Conservation (phyloP, 2,888 invertebrate species). For the Noctua janthe region DNA sequence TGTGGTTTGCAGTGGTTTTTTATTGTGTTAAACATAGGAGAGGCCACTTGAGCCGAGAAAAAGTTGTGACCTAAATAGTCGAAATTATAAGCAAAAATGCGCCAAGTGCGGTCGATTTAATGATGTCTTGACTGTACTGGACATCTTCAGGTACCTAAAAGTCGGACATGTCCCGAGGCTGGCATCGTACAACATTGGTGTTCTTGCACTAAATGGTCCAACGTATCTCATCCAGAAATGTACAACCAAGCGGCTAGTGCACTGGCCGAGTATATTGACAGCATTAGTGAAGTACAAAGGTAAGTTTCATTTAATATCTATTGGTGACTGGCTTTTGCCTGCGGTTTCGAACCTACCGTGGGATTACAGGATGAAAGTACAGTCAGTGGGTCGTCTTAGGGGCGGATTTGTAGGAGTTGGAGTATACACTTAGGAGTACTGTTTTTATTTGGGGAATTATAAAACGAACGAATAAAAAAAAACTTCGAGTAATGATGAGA, state of each 20-base stretch:
- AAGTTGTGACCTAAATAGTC: too few relatives aligned
- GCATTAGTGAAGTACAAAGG: conserved; percentile 72
- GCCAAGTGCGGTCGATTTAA: background rate
- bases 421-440: too few relatives aligned
- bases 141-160: conserved; percentile 90
- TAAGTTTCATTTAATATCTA: background rate
- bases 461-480: too few relatives aligned
- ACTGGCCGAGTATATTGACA: conserved; percentile 90
- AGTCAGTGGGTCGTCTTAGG: too few relatives aligned
- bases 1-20: too few relatives aligned
- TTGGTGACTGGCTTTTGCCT: background rate
- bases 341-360: background rate
- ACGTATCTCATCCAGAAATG: conserved; percentile 88
- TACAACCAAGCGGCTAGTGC: conserved; percentile 90
- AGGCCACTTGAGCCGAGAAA: too few relatives aligned
- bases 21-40: too few relatives aligned
- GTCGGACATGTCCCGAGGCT: conserved; percentile 95
- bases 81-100: too few relatives aligned
- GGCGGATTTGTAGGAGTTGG: too few relatives aligned
- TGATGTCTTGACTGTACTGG: background rate
- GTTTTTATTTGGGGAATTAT: too few relatives aligned
- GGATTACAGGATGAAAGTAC: too few relatives aligned
- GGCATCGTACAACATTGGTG: conserved; percentile 99
- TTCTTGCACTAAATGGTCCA: conserved; percentile 95
- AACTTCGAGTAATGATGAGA: too few relatives aligned